phyloP scores from a whole-genome alignment of 1,140 invertebrate species.

The Cherax quadricarinatus region DNA sequence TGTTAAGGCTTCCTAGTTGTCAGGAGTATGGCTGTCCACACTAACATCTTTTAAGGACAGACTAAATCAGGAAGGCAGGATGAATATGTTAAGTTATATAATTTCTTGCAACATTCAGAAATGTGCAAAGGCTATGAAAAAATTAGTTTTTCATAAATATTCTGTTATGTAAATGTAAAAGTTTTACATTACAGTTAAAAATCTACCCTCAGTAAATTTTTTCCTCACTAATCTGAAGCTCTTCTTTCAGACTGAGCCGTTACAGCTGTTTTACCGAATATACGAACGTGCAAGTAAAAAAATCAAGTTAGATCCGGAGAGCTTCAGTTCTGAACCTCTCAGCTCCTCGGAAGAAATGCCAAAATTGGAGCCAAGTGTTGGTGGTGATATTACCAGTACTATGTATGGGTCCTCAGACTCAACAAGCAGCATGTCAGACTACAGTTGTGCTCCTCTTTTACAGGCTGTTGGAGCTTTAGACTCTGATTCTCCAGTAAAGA shows the following conservation, averaged over 20 bases:
- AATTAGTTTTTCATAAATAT: no score
- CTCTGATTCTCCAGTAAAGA: constrained; percentile 6
- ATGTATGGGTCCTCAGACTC: constrained; percentile 19
- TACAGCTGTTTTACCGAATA: constrained; percentile 82
- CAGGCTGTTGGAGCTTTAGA: constrained; percentile 44
- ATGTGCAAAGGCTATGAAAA: no score
- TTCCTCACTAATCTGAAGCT: no score
- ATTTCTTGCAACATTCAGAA: no score
- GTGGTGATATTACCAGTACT: not conserved
- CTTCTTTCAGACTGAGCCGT: constrained; percentile 80
- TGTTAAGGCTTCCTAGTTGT: no score
- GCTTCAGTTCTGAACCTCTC: constrained; percentile 73
- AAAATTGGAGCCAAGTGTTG: constrained; percentile 58
- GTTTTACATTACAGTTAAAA: no score
- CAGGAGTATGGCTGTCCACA: no score
- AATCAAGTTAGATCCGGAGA: constrained; percentile 78
- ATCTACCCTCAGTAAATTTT: not conserved
- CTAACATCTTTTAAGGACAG: no score
- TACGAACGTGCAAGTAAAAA: constrained; percentile 80
- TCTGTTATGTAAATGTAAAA: no score
- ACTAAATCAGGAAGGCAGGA: no score
- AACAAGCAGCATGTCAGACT: constrained; percentile 27
- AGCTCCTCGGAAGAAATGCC: constrained; percentile 54
- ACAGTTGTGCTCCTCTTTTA: constrained; percentile 53
- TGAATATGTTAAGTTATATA: no score